Evolutionary conservation across 2,888 invertebrate species (phyloP), one percentile per base, ranked within the genome.

Genomic region (Pteria penguin): DNA sequence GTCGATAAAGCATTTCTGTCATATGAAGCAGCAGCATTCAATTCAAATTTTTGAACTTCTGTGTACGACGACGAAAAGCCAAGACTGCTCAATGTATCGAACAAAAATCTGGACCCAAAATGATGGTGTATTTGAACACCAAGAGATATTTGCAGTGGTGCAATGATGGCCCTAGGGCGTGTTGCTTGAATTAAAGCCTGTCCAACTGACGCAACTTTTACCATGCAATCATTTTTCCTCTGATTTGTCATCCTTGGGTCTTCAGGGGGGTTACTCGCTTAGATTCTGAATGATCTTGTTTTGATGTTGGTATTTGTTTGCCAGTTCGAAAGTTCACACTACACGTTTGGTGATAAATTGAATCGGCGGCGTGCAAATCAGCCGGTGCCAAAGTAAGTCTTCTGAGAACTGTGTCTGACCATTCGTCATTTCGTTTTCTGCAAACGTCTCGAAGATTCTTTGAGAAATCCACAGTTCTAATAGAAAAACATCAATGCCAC

Each of bases 71-170:
- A 67, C 52, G 78, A 75, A 57, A 84, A 85, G 26, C 84, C 86
- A 69, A 76, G 72, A 32, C 54, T 69, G 57, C 80, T 22, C 27
- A 87, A 62, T 0, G 79, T 71, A 57, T 88, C 86, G 22, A 86
- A 63, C 14, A 84, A 70, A 65, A 82, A 84, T 31, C 61, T 71
- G 2, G 86, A 86, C n/a, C 73, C 79, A 79, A 79, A 87, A 18
- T 68, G 78, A 63, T 83, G 80, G 57, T 82, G 80, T 62, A 83
- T 32, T 73, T 83, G 83, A 2, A 83, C 71, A 22, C 70, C 82
- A 0, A 83, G 69, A 5, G 76, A 80, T 5, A 83, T 18, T 60
- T 81, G 80, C 2, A 83, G 60, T n/a, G 83, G 85, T 3, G 84
- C 75, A 22, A 83, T 55, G 0, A 82, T 1, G 2, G 73, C 66